Conservation (phyloP, 2,888 invertebrate species). For the Hypselothyrea guttata region DNA sequence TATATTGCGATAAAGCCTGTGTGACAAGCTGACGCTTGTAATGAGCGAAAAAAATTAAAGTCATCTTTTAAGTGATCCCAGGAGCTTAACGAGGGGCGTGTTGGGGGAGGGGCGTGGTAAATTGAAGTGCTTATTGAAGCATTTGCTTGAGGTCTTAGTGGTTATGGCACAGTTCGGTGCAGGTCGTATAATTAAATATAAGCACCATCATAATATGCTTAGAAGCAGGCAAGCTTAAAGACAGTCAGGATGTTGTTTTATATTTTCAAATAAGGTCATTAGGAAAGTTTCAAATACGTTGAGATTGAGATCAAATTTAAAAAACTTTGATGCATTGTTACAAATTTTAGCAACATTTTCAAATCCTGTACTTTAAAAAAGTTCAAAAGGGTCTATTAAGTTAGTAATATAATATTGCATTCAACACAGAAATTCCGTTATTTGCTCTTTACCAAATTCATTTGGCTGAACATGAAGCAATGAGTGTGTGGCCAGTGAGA, state of each 20-base stretch:
- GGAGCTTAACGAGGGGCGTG: slow-evolving; percentile 2
- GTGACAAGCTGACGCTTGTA: slow-evolving; percentile 14
- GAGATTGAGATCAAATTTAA: neutral
- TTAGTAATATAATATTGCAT: too few species aligned
- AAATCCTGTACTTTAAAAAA: too few species aligned
- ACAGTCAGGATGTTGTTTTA: too few species aligned
- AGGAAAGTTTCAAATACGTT: neutral
- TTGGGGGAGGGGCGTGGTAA: slow-evolving; percentile 28
- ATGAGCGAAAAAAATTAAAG: slow-evolving; percentile 12
- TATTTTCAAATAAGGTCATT: too few species aligned
- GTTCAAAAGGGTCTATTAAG: too few species aligned
- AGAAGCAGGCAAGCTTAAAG: neutral
- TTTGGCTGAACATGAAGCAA: too few species aligned
- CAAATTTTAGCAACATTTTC: too few species aligned
- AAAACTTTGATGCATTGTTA: neutral
- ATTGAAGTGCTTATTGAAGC: slow-evolving; percentile 46
- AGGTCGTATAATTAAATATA: slow-evolving; percentile 24
- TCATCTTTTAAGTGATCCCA: slow-evolving; percentile 17
- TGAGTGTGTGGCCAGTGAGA: too few species aligned
- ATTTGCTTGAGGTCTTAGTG: slow-evolving; percentile 16
- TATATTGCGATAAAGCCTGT: slow-evolving; percentile 13
- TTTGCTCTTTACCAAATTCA: too few species aligned
- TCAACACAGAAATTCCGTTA: too few species aligned
- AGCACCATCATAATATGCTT: slow-evolving; percentile 13
- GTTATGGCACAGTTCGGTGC: slow-evolving; percentile 8